Evolutionary conservation across 2,888 invertebrate genomes (phyloP).

Genomic region (Schizaphis graminum): DNA sequence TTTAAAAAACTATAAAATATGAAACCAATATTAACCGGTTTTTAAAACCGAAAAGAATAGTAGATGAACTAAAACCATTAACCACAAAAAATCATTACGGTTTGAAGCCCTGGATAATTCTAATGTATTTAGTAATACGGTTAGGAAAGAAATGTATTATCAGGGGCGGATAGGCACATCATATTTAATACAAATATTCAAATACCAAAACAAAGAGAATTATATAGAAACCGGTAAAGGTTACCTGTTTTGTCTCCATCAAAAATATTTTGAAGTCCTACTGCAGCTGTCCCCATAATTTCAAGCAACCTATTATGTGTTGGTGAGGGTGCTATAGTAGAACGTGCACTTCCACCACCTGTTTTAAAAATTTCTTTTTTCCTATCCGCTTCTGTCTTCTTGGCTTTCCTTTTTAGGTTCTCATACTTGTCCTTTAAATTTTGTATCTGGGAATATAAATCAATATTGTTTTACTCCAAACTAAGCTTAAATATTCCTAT

Average conservation of each 20-base stretch:
- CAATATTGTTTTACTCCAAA: neutral
- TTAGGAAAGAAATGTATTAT: too few species aligned
- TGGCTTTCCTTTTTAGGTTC: neutral
- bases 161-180: too few species aligned
- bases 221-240: neutral
- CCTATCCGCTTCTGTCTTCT: neutral
- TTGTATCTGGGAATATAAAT: neutral
- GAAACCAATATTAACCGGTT: too few species aligned
- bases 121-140: neutral
- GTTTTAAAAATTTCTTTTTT: neutral
- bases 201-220: neutral
- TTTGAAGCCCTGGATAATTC: too few species aligned
- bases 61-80: too few species aligned
- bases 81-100: too few species aligned
- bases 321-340: neutral
- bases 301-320: neutral
- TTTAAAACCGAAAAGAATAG: too few species aligned
- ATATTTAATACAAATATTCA: too few species aligned
- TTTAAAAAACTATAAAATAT: too few species aligned
- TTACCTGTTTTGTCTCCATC: constrained; percentile 10
- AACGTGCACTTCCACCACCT: neutral
- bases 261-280: neutral
- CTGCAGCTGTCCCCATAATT: neutral
- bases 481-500: neutral
- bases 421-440: neutral